These are phyloP conservation scores for Cephus rjabovi DNA, from an alignment of 2,888 invertebrate species.

Conservation along the genomic window DNA sequence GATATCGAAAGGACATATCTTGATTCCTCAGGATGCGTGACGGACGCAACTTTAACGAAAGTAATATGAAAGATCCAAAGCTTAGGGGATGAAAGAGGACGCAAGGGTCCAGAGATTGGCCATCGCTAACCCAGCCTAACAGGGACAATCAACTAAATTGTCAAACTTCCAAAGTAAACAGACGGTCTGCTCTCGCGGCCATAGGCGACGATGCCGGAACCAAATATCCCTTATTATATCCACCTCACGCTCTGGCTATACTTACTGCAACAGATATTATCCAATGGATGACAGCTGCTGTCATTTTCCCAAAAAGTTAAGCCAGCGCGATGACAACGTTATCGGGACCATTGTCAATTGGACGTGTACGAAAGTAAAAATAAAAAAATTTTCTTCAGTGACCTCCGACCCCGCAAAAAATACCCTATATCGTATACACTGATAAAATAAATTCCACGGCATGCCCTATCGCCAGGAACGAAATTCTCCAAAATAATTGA, in stretches of 20 bases:
- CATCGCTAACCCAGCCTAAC: slow-evolving; percentile 14
- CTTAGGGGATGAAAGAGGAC: background rate
- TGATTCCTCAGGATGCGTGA: background rate
- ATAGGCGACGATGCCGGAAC: background rate
- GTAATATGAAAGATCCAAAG: background rate
- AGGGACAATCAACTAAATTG: slow-evolving; percentile 26
- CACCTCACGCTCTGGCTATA: background rate
- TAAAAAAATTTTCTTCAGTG: background rate
- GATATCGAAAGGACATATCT: background rate
- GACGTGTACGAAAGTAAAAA: background rate
- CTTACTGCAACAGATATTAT: background rate
- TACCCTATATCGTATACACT: background rate
- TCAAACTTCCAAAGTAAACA: slow-evolving; percentile 26
- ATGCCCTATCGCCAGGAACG: too few relatives aligned
- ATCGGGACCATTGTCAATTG: background rate
- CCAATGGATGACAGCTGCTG: background rate
- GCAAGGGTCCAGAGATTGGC: slow-evolving; percentile 6
- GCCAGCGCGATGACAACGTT: background rate
- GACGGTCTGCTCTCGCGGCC: background rate
- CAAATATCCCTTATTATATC: background rate
- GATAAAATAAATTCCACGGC: too few relatives aligned
- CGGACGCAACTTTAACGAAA: background rate
- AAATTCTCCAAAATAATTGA: background rate
- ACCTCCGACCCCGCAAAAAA: background rate
- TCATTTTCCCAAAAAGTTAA: background rate